Evolutionary conservation across 2,888 invertebrate genomes (phyloP).

Genomic region (Pristionchus mayeri): DNA sequence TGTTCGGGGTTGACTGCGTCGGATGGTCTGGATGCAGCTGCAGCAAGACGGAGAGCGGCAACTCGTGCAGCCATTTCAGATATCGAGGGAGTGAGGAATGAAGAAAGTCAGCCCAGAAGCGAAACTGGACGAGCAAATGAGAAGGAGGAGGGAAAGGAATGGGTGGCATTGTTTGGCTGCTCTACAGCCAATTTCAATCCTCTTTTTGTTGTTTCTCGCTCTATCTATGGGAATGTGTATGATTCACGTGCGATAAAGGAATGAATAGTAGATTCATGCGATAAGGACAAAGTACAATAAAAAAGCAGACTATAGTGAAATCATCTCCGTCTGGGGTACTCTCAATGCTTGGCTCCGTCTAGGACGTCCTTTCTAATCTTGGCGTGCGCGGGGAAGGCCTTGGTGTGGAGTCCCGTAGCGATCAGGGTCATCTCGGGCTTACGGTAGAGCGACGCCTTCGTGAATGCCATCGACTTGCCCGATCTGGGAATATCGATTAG

Average conservation of each 20-base stretch:
- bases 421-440: slow-evolving; percentile 85
- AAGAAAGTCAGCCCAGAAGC: background rate
- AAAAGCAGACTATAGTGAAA: too few species aligned
- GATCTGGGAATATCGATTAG: slow-evolving; percentile 78
- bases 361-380: slow-evolving; percentile 23
- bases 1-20: background rate
- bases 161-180: background rate
- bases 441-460: slow-evolving; percentile 85
- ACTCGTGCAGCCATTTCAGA: background rate
- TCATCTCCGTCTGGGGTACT: background rate
- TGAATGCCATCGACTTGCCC: slow-evolving; percentile 80
- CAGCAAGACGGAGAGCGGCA: too few species aligned
- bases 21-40: background rate
- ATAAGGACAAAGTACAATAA: background rate
- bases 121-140: background rate
- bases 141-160: background rate
- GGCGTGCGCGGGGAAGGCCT: slow-evolving; percentile 76
- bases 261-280: background rate
- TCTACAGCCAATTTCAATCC: background rate
- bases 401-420: slow-evolving; percentile 89
- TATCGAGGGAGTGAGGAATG: background rate
- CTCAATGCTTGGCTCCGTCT: slow-evolving; percentile 26
- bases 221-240: background rate
- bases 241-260: too few species aligned
- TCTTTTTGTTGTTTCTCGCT: background rate